Evolutionary conservation across 1,140 invertebrate species (phyloP).

Genomic region (Drosophila asahinai): DNA sequence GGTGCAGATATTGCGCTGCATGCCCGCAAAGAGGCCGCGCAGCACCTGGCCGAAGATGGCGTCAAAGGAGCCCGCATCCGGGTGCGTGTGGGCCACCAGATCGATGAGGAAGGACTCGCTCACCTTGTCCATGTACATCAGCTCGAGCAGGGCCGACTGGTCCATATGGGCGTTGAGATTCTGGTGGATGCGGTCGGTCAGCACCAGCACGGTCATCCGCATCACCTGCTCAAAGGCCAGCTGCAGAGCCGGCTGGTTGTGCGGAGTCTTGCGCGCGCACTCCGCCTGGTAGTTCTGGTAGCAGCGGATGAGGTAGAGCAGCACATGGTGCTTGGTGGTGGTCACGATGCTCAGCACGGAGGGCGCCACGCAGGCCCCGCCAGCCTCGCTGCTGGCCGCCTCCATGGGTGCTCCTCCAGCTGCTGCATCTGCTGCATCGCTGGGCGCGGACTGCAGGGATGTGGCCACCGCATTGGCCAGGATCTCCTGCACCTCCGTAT

Average conservation of each 20-base stretch:
- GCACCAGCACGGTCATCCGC: constrained; percentile 61
- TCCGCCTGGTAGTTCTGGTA: constrained; percentile 78
- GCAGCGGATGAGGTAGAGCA: constrained; percentile 70
- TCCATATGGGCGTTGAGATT: constrained; percentile 61
- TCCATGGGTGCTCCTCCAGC: constrained; percentile 3
- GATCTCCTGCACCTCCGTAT: constrained; percentile 80
- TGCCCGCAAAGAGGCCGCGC: constrained; percentile 89
- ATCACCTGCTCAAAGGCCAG: constrained; percentile 58
- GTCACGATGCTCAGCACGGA: constrained; percentile 53
- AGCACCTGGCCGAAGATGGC: constrained; percentile 91
- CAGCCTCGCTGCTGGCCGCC: constrained; percentile 19
- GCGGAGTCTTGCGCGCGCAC: constrained; percentile 4
- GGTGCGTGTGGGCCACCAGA: constrained; percentile 87
- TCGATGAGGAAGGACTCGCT: constrained; percentile 87
- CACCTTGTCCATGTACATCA: constrained; percentile 85
- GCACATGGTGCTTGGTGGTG: constrained; percentile 71
- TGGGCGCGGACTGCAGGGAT: not conserved
- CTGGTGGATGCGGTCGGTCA: constrained; percentile 75
- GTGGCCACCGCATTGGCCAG: constrained; percentile 66
- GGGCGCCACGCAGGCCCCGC: constrained; percentile 42
- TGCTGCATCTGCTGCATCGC: constrained; percentile 31
- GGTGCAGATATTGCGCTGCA: constrained; percentile 90
- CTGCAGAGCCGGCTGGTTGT: constrained; percentile 25
- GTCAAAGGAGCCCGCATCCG: constrained; percentile 88
- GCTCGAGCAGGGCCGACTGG: constrained; percentile 77